These are phyloP conservation scores for Eupithecia dodoneata DNA, from an alignment of 2,888 invertebrate genomes.

Conservation along the genomic window DNA sequence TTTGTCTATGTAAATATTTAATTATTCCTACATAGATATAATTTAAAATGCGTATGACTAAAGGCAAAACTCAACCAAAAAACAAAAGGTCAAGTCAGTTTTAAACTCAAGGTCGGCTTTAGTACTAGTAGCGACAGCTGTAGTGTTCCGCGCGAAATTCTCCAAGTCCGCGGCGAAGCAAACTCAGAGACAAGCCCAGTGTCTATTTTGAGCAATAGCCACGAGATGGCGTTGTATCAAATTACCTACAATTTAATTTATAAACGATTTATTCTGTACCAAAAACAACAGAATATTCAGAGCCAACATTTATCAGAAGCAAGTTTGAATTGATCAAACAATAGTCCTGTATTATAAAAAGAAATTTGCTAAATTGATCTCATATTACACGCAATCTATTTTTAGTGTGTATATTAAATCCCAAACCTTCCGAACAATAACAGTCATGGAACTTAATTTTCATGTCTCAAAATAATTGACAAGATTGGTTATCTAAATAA, in stretches of 20 bases:
- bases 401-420: background rate
- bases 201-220: constrained; percentile 33
- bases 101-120: constrained; percentile 21
- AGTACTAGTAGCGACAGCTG: constrained; percentile 41
- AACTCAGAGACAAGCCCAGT: constrained; percentile 25
- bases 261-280: background rate
- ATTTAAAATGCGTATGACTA: background rate
- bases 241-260: constrained; percentile 10
- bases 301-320: background rate
- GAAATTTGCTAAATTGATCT: background rate
- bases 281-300: background rate
- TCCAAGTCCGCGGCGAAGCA: constrained; percentile 28
- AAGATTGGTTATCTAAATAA: background rate
- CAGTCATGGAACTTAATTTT: background rate
- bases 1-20: background rate
- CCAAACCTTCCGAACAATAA: background rate
- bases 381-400: background rate
- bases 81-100: constrained; percentile 23
- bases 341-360: background rate
- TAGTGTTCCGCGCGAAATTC: constrained; percentile 29
- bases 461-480: background rate
- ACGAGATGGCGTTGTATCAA: constrained; percentile 50
- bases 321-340: background rate
- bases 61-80: constrained; percentile 20
- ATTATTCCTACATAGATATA: background rate